Conservation (phyloP, 2,113 vertebrate genomes). For the Forbesichthys agassizii region DNA sequence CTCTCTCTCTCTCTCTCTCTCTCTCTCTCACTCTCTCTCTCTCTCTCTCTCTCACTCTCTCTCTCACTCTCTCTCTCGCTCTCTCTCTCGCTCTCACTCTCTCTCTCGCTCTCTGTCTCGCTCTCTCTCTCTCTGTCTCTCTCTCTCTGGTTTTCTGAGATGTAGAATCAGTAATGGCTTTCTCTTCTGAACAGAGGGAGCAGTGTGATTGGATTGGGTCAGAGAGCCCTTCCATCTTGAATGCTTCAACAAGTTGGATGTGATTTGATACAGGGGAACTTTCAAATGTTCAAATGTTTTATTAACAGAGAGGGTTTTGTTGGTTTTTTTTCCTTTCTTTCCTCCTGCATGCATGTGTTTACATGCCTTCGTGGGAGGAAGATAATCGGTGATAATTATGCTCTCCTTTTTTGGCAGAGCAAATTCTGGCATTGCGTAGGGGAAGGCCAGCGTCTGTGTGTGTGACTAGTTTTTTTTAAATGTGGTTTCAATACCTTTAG, state of each 20-base stretch:
- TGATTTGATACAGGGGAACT: constrained; percentile 5
- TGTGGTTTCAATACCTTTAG: neutral
- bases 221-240: constrained; percentile 12
- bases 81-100: neutral
- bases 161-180: too few species aligned
- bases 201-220: constrained; percentile 26
- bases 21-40: neutral
- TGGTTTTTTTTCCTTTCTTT: constrained; percentile 11
- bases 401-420: constrained; percentile 37
- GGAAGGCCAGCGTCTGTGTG: constrained; percentile 14
- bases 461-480: too few species aligned
- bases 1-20: neutral
- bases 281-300: constrained; percentile 50
- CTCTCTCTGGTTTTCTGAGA: neutral
- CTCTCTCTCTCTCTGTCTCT: neutral
- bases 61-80: too few species aligned
- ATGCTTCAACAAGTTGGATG: constrained; percentile 6
- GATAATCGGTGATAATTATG: constrained; percentile 6
- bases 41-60: neutral
- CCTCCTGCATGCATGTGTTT: constrained; percentile 4
- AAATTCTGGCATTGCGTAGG: constrained; percentile 14
- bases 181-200: neutral
- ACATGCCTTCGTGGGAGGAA: constrained; percentile 20
- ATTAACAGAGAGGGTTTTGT: constrained; percentile 44
- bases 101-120: neutral